Evolutionary conservation across 2,113 vertebrate genomes (phyloP).

Genomic region (Rhegmatorhina hoffmannsi): DNA sequence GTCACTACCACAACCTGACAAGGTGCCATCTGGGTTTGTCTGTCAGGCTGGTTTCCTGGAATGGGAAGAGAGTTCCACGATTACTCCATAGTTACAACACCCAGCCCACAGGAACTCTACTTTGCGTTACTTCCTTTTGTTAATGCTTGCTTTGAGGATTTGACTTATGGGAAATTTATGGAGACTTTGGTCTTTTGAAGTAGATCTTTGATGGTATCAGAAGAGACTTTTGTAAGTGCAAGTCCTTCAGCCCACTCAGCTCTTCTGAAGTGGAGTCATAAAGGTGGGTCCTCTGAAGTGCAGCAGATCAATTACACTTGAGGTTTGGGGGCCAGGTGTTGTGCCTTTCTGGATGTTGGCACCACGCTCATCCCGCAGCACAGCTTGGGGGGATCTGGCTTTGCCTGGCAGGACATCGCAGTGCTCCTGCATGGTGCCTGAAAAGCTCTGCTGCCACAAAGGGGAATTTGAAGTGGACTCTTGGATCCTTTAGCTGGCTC

Average conservation of each 20-base stretch:
- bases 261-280: neutral
- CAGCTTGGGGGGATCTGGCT: neutral
- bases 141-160: neutral
- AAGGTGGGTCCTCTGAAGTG: neutral
- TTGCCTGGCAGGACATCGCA: neutral
- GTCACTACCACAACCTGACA: neutral
- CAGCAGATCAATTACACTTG: neutral
- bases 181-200: neutral
- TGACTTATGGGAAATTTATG: neutral
- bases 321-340: neutral
- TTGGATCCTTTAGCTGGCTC: neutral
- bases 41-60: neutral
- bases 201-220: neutral
- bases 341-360: neutral
- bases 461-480: neutral
- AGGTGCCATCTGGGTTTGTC: neutral
- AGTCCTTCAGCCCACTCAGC: neutral
- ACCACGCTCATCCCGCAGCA: rapidly evolving
- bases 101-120: neutral
- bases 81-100: neutral
- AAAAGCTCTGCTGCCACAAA: neutral
- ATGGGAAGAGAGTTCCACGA: neutral
- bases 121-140: neutral
- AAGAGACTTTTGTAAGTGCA: neutral
- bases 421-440: neutral